Base-by-base conservation (phyloP, 1,140 invertebrate genomes). In the Micrasema minimum region DNA sequence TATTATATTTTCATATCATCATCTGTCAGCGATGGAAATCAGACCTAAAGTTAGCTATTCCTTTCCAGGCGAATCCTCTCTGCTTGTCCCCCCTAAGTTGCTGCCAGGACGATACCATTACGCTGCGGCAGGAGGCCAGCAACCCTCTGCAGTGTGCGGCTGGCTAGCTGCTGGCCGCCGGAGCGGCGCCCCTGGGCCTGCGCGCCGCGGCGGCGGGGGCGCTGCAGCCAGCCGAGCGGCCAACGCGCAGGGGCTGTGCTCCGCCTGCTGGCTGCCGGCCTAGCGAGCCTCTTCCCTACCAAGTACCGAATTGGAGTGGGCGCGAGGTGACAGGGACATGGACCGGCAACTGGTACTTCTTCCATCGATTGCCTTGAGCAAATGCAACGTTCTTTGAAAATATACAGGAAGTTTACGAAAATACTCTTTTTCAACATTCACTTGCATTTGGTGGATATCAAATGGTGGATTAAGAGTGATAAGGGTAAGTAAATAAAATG, bases 321-420 rank as follows among this genome's bases (percentile, higher is more conserved):
- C 50, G n/a, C 16, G 50, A 3, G 66, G 50, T 9, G n/a, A n/a
- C 51, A 55, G 0, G 51, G 66, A 18, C 9, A 43, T 41, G 50
- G 0, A 9, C 55, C 5, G 66, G 66, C 3, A n/a, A n/a, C n/a
- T 14, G 55, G 2, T 46, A 67, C 20, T 45, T 67, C 48, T 9
- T n/a, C 55, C 1, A 67, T 67, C 9, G 66, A 67, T 57, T 14
- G 55, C 7, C 11, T 67, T 3, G 41, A 37, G 20, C 66, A 67
- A 26, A 57, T 67, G 66, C n/a, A n/a, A 45, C 38, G 3, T 66
- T 66, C 31, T 37, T n/a, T 66, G 43, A 66, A 66, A 22, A 66
- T 66, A 20, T 14, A 31, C 3, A 31, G 26, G 2, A 31, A 31
- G 26, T 31, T n/a, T n/a, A n/a, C n/a, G n/a, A n/a, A n/a, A n/a